Conservation (phyloP, 2,888 invertebrate species). For the Cryptocephalus primarius region DNA sequence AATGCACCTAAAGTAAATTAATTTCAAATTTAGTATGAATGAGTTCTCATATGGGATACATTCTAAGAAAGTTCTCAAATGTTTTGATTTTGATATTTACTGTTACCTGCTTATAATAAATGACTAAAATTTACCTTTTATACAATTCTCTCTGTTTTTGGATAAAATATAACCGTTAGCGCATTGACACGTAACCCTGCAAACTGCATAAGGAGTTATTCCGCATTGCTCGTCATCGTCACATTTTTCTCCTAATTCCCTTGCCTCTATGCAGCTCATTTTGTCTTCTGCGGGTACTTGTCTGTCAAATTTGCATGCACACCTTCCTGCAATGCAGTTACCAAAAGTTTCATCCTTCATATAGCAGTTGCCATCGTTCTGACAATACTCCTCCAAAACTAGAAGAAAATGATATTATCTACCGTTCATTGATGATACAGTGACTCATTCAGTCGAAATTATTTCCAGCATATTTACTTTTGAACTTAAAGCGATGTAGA, state of each 20-base stretch:
- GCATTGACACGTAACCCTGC: conserved; percentile 29
- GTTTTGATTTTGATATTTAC: too few species aligned
- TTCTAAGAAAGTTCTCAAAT: too few species aligned
- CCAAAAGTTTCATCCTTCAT: conserved; percentile 23
- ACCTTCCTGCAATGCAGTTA: conserved; percentile 26
- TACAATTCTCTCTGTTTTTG: conserved; percentile 22
- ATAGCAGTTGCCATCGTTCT: conserved; percentile 25
- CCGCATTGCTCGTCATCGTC: conserved; percentile 25
- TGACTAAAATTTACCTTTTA: conserved; percentile 22
- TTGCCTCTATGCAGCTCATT: conserved; percentile 22
- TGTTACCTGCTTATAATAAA: too few species aligned
- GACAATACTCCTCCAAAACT: conserved; percentile 28
- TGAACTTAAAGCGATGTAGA: too few species aligned
- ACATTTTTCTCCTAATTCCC: conserved; percentile 26
- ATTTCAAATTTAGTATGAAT: too few species aligned
- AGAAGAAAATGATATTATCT: conserved; percentile 5
- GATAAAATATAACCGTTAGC: conserved; percentile 24
- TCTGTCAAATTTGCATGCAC: conserved; percentile 23
- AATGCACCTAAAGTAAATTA: too few species aligned
- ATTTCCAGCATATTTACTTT: too few species aligned
- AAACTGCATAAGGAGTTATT: conserved; percentile 23
- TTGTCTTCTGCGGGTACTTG: conserved; percentile 21
- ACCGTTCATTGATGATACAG: too few species aligned
- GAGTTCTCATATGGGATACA: too few species aligned
- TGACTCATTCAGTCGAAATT: too few species aligned